A percentile compares a stretch with the other conserved stretches of the same genome.
phyloP scores from a whole-genome alignment of 2,888 invertebrate genomes.

The Sesamia inferens region DNA sequence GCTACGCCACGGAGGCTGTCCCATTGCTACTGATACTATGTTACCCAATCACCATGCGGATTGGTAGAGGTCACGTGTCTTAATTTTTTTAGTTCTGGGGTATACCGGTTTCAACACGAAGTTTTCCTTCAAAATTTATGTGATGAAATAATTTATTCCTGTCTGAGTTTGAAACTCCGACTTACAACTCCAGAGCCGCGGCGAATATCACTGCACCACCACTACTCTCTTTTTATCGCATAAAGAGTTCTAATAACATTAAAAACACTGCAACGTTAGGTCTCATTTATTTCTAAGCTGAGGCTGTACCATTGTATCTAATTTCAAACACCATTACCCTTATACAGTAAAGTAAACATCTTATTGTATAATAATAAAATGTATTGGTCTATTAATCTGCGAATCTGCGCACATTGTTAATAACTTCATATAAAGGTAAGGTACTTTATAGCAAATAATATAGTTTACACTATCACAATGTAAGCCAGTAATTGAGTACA shows the following conservation, averaged over 20 bases:
- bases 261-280: not conserved
- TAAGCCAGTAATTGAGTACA: not conserved
- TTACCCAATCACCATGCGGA: no score
- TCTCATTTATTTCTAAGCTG: not conserved
- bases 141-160: no score
- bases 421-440: slow-evolving; percentile 13
- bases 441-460: slow-evolving; percentile 24
- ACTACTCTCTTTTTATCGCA: no score
- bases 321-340: not conserved
- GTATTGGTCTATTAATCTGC: slow-evolving; percentile 27
- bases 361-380: slow-evolving; percentile 43
- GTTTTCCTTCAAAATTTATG: no score
- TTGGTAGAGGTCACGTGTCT: no score
- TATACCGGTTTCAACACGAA: no score
- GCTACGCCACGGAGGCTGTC: no score
- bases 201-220: no score
- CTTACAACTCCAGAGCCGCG: no score
- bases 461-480: slow-evolving; percentile 6
- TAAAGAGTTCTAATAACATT: not conserved
- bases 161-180: no score
- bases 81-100: no score
- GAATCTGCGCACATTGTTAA: slow-evolving; percentile 22
- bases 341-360: slow-evolving; percentile 35
- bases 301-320: not conserved
- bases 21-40: no score